phyloP scores from a whole-genome alignment of 2,113 vertebrate genomes.

The Cephalopholis sonnerati region DNA sequence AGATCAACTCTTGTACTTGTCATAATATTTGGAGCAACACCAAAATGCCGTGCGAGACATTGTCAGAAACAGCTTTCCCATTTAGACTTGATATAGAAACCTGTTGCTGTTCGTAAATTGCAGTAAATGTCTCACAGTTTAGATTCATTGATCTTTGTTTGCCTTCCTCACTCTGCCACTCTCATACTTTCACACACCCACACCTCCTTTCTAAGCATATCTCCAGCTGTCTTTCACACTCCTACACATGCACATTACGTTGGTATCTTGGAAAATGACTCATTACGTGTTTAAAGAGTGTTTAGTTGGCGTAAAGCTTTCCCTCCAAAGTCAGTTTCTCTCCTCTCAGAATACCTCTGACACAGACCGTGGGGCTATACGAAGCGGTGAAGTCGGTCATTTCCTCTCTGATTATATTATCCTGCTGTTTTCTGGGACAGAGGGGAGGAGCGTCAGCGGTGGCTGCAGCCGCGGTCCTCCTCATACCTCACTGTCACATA shows the following conservation, averaged over 20 bases:
- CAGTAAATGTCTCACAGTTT: neutral
- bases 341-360: conserved; percentile 16
- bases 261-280: conserved; percentile 55
- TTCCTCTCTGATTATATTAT: conserved; percentile 50
- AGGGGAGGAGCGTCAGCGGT: conserved; percentile 1
- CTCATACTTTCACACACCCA: conserved; percentile 49
- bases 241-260: conserved; percentile 47
- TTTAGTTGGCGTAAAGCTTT: conserved; percentile 39
- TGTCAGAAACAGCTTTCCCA: conserved; percentile 1
- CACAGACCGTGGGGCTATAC: conserved; percentile 15
- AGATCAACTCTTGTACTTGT: neutral
- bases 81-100: neutral
- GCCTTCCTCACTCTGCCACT: neutral
- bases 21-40: neutral
- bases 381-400: conserved; percentile 37
- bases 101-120: conserved; percentile 13
- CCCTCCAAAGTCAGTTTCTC: conserved; percentile 32
- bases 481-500: conserved; percentile 56
- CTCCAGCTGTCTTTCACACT: conserved; percentile 56
- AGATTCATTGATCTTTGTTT: conserved; percentile 20
- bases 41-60: neutral
- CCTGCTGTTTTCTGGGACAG: conserved; percentile 62
- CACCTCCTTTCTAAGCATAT: conserved; percentile 38
- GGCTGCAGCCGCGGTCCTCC: conserved; percentile 1
- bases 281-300: conserved; percentile 47